phyloP scores from a whole-genome alignment of 2,888 invertebrate species.

The Plutella xylostella region DNA sequence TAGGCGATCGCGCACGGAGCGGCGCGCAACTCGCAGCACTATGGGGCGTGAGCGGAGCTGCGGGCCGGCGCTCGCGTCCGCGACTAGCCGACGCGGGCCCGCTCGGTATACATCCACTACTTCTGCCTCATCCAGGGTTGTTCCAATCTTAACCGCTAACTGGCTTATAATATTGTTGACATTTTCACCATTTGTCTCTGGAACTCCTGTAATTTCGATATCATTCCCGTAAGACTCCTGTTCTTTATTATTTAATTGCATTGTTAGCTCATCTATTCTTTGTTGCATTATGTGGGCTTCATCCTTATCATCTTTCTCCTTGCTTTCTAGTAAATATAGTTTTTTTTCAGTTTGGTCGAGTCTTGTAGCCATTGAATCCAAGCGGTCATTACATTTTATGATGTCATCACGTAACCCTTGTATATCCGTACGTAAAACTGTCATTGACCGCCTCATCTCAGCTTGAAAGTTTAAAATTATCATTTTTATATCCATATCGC shows the following conservation, averaged over 20 bases:
- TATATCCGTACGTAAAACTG: not conserved
- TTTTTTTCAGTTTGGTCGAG: not conserved
- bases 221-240: not conserved
- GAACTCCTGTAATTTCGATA: not conserved
- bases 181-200: not conserved
- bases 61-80: not conserved
- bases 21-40: not conserved
- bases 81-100: not conserved
- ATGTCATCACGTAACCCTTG: not conserved
- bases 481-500: not conserved
- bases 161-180: not conserved
- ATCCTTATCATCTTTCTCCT: not conserved
- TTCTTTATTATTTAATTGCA: not conserved
- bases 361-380: not conserved
- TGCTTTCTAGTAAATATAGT: not conserved
- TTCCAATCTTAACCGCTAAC: not conserved
- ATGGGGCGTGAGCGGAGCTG: not conserved
- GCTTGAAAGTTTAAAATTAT: not conserved
- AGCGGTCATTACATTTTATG: not conserved
- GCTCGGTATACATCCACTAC: not conserved
- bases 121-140: not conserved
- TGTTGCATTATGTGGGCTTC: not conserved
- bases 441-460: not conserved
- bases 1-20: not conserved
- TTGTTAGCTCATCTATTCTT: not conserved